These are phyloP conservation scores for Hoplostethus atlanticus DNA, from an alignment of 2,797 vertebrate species.

Conservation along the genomic window DNA sequence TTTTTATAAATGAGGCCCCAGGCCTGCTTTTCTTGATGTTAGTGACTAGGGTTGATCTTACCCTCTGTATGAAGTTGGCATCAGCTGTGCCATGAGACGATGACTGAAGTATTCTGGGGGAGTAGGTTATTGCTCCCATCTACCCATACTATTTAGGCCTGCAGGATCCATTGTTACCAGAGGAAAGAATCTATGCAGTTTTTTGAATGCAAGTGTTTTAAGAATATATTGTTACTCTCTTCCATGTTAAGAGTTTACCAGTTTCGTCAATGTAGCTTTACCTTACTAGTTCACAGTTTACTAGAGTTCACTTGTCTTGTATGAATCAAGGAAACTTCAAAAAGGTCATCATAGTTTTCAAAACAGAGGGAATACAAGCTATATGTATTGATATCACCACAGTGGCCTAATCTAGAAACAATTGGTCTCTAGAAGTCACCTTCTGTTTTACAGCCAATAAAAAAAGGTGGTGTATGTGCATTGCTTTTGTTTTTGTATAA, in stretches of 20 bases:
- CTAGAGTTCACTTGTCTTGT: slow-evolving; percentile 9
- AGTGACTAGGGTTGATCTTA: not conserved
- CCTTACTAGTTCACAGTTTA: not conserved
- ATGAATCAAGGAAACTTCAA: slow-evolving; percentile 40
- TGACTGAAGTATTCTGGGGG: not conserved
- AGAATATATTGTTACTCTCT: not conserved
- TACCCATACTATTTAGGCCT: slow-evolving; percentile 10
- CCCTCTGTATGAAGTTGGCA: not conserved
- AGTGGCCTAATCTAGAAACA: slow-evolving; percentile 87
- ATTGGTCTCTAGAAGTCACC: slow-evolving; percentile 60
- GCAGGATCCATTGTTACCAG: slow-evolving; percentile 24
- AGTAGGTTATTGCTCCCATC: not conserved
- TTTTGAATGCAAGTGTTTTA: slow-evolving; percentile 25
- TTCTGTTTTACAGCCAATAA: slow-evolving; percentile 71
- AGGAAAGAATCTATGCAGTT: slow-evolving; percentile 79
- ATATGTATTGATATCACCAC: slow-evolving; percentile 86
- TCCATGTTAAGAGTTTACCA: slow-evolving; percentile 12
- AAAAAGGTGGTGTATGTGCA: slow-evolving; percentile 46
- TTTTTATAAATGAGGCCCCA: not conserved
- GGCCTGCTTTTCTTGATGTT: slow-evolving; percentile 4
- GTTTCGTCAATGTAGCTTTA: not conserved
- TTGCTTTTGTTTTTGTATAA: slow-evolving; percentile 61
- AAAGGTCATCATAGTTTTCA: slow-evolving; percentile 73
- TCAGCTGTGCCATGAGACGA: not conserved
- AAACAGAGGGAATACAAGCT: slow-evolving; percentile 80